These are phyloP conservation scores for Dicerorhinus sumatrensis DNA, from an alignment of 2,113 vertebrate species.

Conservation along the genomic window DNA sequence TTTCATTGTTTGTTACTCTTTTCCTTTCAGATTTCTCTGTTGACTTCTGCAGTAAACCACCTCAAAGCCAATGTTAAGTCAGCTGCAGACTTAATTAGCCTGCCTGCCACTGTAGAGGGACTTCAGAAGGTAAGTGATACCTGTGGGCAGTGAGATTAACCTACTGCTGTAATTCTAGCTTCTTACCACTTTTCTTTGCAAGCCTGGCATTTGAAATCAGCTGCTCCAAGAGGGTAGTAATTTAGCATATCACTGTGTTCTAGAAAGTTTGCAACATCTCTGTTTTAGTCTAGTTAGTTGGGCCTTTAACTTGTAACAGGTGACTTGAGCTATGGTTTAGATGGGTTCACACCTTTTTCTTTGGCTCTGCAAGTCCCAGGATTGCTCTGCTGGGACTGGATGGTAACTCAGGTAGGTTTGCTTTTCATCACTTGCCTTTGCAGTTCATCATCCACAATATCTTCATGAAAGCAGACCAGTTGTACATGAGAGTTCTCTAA, in stretches of 20 bases:
- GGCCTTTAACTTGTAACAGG: slow-evolving; percentile 47
- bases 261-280: slow-evolving; percentile 5
- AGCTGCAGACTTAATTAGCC: slow-evolving; percentile 94
- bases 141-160: not conserved
- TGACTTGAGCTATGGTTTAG: not conserved
- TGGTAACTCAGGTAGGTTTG: not conserved
- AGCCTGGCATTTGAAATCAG: slow-evolving; percentile 48
- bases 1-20: slow-evolving; percentile 56
- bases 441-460: not conserved
- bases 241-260: slow-evolving; percentile 10
- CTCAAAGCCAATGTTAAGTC: slow-evolving; percentile 96
- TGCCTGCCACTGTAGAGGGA: slow-evolving; percentile 95
- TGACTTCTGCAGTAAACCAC: slow-evolving; percentile 94
- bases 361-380: not conserved
- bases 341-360: not conserved
- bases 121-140: slow-evolving; percentile 93
- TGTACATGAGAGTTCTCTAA: not conserved
- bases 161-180: not conserved
- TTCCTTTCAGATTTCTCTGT: slow-evolving; percentile 76
- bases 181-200: slow-evolving; percentile 42
- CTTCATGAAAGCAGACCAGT: slow-evolving; percentile 28
- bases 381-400: not conserved
- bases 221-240: not conserved
- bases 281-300: slow-evolving; percentile 12
- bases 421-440: slow-evolving; percentile 47